Conservation (phyloP, 2,888 invertebrate species). For the Leptinotarsa peninsularis region DNA sequence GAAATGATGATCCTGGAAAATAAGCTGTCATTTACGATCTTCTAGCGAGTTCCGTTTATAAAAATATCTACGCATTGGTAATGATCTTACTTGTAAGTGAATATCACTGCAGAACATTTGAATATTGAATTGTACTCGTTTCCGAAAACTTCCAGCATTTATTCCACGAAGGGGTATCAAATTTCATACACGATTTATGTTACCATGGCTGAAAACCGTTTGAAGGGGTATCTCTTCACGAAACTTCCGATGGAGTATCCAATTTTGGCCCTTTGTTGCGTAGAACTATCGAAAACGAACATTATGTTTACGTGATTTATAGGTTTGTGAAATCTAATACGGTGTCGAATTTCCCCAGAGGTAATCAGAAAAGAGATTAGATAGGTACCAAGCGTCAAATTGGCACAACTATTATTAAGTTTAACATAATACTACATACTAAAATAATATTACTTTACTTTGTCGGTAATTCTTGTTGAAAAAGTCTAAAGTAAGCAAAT, state of each 20-base stretch:
- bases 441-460: no score
- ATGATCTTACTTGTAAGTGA: not conserved
- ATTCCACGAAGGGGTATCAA: constrained; percentile 31
- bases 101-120: constrained; percentile 14
- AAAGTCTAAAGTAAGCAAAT: no score
- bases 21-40: no score
- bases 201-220: constrained; percentile 25
- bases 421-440: no score
- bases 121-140: constrained; percentile 9
- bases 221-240: constrained; percentile 28
- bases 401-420: not conserved
- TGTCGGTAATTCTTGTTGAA: no score
- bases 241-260: constrained; percentile 19
- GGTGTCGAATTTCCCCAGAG: not conserved
- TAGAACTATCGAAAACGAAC: constrained; percentile 13
- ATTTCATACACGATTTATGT: constrained; percentile 31
- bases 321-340: constrained; percentile 11
- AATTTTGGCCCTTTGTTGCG: constrained; percentile 33
- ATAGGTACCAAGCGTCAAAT: not conserved
- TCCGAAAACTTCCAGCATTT: constrained; percentile 28
- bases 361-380: not conserved
- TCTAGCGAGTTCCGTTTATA: no score
- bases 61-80: not conserved
- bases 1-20: no score
- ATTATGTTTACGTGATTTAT: constrained; percentile 18